Base-by-base conservation (phyloP, 2,113 vertebrate genomes). In the Amia ocellicauda region DNA sequence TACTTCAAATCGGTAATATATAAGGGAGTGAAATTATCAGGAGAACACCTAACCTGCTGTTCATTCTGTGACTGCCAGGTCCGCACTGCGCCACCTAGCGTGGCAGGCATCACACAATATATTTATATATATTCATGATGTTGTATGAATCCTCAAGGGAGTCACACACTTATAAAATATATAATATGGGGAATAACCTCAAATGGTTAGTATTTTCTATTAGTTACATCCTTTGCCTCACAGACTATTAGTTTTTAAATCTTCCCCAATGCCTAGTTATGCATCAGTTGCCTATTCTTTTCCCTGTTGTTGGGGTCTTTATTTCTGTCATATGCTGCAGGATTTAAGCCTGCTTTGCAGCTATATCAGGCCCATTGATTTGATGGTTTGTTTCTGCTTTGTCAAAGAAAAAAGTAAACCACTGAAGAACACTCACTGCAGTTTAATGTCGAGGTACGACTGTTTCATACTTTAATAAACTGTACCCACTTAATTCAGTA, bases 401-500 rank as follows among this genome's bases (percentile, higher is more conserved):
- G 74, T 79, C 71, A 80, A 77, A 83, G 66, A 27, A 31, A 58
- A 62, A 62, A 22, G 24, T 62, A 75, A 71, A 63, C 52, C 61
- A 58, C 74, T 4, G 68, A 68, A 70, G 62, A 74, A 81, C 80
- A 77, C 69, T 82, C 78, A 73, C 65, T 61, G 49, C 14, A 71
- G 79, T 76, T n/a, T n/a, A 75, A 76, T 71, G 80, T 78, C 77
- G 80, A 52, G 63, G 52, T 72, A 77, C 68, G 77, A 68, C 71
- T 69, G 69, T 69, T 72, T 73, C 64, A 55, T 78, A 78, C 78
- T 83, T 75, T 67, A 69, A 81, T 76, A 80, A 79, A 76, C 81
- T 79, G 77, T 61, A 81, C 73, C 70, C 85, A 88, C 80, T 89
- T 85, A 85, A 87, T 88, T 84, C 85, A 79, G 77, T 81, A 71